A percentile compares a stretch with the other conserved stretches of the same genome.
phyloP scores from a whole-genome alignment of 2,113 vertebrate species.

The Podilymbus podiceps region DNA sequence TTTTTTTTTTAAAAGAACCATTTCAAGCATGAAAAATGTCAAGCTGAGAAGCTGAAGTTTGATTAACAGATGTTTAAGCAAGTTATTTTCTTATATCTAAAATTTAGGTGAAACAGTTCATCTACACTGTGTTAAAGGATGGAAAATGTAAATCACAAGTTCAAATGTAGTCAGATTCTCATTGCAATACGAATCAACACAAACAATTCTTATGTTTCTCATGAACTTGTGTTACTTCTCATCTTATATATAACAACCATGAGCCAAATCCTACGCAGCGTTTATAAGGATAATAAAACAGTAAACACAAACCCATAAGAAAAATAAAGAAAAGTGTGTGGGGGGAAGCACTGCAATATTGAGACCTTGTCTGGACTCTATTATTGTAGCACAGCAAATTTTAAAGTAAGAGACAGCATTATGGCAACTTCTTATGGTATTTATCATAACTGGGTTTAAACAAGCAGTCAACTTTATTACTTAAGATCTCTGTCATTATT shows the following conservation, averaged over 20 bases:
- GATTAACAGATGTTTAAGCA: background rate
- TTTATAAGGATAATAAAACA: background rate
- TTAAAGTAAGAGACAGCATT: background rate
- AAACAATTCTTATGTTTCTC: background rate
- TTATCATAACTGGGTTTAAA: background rate
- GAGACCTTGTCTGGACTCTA: background rate
- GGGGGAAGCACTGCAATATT: rapidly evolving
- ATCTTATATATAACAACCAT: background rate
- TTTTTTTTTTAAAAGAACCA: background rate
- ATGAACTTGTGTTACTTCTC: rapidly evolving
- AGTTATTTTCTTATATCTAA: background rate
- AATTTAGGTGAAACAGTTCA: background rate
- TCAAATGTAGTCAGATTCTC: background rate
- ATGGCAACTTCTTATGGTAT: background rate
- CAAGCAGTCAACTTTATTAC: background rate
- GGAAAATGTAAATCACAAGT: background rate
- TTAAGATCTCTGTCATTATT: background rate
- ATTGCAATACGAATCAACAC: background rate
- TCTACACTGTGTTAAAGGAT: background rate
- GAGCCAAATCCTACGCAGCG: background rate
- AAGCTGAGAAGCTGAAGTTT: background rate
- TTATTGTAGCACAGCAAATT: background rate
- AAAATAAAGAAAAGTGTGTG: background rate
- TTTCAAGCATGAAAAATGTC: background rate
- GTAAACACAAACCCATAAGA: background rate